Base-by-base conservation (phyloP, 2,888 invertebrate genomes). In the Ophion ventricosus region DNA sequence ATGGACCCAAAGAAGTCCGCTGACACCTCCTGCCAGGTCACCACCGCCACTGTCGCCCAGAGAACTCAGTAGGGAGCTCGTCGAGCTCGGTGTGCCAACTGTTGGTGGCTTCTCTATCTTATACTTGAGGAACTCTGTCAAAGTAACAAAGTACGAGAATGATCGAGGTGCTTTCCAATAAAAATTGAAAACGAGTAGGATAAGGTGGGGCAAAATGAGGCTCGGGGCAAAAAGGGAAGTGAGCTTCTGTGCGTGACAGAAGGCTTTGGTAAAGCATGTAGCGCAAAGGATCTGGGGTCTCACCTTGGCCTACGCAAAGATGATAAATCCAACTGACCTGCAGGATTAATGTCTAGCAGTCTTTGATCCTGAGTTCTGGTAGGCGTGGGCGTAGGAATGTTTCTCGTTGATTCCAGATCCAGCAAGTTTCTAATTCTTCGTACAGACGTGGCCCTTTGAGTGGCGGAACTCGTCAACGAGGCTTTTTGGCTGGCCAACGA, bases 1-100 rank as follows among this genome's bases (percentile, higher is more conserved):
- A 92, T 98, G 98, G 20, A 98, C 97, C 97, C 98, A 98, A 5
- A 98, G 94, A 95, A 98, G 96, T 8, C 98, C 98, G 74, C 97
- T 98, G 17, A 97, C 95, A 0, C 96, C 96, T 69, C 93, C 94
- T 0, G 95, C 94, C 82, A 93, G 87, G 84, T 93, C 93, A 25
- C 91, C 90, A 67, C 89, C 88, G 14, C 88, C 89, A 66, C 86
- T 87, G 23, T 93, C 93, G 25, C 92, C 92, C 69, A 93, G 89
- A 14, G 93, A 91, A 86, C 93, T 93, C 88, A 93, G 88, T 49
- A 93, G 88, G 43, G 93, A 93, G 84, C 93, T 93, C 76, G 95
- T 95, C 66, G 95, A 95, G 63, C 94, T 94, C 75, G 95, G 95
- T 64, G 95, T 94, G 20, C 94, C 94, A 26, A 95, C 94, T 86